These are phyloP conservation scores for Hystrix brachyura DNA, from an alignment of 2,113 vertebrate genomes.

Conservation along the genomic window DNA sequence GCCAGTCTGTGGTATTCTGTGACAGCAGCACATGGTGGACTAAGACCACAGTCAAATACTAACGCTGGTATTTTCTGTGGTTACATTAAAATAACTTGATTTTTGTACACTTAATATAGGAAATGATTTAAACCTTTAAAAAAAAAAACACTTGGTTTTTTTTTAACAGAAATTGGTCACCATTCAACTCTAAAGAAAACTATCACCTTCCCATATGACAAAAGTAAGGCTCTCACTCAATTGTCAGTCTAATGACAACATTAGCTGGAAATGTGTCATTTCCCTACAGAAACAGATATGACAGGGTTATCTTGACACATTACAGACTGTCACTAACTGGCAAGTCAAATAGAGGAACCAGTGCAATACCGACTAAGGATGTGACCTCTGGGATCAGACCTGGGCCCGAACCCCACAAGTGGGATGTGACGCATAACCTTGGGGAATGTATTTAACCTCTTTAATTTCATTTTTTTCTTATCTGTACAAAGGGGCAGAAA, in stretches of 20 bases:
- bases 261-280: not conserved
- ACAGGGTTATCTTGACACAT: not conserved
- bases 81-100: not conserved
- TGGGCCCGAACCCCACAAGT: not conserved
- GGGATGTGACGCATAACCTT: not conserved
- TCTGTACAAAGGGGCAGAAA: not conserved
- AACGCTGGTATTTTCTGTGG: not conserved
- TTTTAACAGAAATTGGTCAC: not conserved
- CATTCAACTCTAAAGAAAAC: not conserved
- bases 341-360: not conserved
- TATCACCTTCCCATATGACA: not conserved
- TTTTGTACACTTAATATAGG: not conserved
- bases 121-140: constrained; percentile 2
- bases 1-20: not conserved
- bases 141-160: not conserved
- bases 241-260: not conserved
- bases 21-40: not conserved
- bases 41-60: not conserved
- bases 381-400: not conserved
- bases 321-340: not conserved
- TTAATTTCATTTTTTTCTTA: constrained; percentile 19
- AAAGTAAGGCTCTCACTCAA: constrained; percentile 10
- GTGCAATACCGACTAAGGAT: not conserved
- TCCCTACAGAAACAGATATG: not conserved
- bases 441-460: not conserved